A percentile compares a stretch with the other conserved stretches of the same genome.
These are phyloP conservation scores for Araneus ventricosus DNA, from an alignment of 1,140 invertebrate genomes.

Conservation along the genomic window DNA sequence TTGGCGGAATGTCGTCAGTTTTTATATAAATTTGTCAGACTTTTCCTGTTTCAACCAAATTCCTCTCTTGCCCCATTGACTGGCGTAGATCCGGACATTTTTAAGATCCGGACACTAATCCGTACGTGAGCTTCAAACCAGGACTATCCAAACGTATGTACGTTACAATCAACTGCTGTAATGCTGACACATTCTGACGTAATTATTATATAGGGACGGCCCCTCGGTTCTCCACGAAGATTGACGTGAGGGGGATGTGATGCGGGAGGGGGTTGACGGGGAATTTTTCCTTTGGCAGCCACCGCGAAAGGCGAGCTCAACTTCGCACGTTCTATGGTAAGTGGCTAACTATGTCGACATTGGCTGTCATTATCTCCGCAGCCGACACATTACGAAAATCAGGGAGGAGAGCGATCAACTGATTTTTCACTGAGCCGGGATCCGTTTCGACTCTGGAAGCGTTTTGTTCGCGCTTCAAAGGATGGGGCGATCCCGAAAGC, in stretches of 20 bases:
- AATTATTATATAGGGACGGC: not conserved
- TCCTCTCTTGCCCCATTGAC: no score
- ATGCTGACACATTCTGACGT: no score
- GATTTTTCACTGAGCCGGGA: not conserved
- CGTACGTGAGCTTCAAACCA: no score
- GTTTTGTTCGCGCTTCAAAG: not conserved
- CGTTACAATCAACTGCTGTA: no score
- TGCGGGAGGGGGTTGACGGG: not conserved
- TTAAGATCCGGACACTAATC: no score
- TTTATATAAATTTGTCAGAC: no score
- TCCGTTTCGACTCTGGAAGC: not conserved
- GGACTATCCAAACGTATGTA: no score
- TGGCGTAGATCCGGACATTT: no score
- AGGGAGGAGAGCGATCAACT: slow-evolving; percentile 38
- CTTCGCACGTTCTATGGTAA: slow-evolving; percentile 45
- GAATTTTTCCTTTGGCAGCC: slow-evolving; percentile 44
- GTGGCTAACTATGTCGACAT: slow-evolving; percentile 48
- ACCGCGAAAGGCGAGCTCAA: slow-evolving; percentile 14
- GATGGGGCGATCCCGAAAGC: not conserved
- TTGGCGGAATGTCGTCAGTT: no score
- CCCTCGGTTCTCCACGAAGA: slow-evolving; percentile 3
- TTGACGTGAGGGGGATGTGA: not conserved
- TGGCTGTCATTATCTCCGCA: slow-evolving; percentile 27
- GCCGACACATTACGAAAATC: slow-evolving; percentile 41
- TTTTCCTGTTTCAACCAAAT: no score